A percentile compares a stretch with the other conserved stretches of the same genome.
Conservation (phyloP, 2,797 vertebrate species). For the Trichosurus vulpecula region DNA sequence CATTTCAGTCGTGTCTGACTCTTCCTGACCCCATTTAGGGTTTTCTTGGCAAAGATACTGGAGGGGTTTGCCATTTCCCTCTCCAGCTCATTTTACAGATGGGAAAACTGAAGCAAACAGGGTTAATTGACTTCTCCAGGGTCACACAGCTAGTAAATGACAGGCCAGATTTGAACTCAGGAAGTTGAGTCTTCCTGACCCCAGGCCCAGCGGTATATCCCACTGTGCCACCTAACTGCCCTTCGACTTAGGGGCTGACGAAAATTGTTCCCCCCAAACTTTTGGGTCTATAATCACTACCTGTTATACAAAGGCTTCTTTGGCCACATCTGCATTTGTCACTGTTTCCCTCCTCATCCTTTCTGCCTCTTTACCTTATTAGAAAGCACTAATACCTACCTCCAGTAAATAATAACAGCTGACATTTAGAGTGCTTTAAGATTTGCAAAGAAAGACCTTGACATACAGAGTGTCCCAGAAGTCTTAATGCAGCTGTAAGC, state of each 20-base stretch:
- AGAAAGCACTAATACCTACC: neutral
- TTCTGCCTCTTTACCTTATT: neutral
- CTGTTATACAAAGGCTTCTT: neutral
- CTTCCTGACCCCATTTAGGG: neutral
- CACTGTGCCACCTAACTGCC: neutral
- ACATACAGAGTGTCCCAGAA: neutral
- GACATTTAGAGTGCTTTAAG: neutral
- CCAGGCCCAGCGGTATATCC: neutral
- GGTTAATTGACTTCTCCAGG: neutral
- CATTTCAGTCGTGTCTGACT: neutral
- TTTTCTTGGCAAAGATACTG: neutral
- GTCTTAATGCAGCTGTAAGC: neutral
- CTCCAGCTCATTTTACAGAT: neutral
- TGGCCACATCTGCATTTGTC: neutral
- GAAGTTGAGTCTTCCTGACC: neutral
- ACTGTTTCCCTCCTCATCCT: neutral
- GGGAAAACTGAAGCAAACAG: neutral
- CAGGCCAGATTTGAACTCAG: neutral
- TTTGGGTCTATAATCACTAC: accelerated
- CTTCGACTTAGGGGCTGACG: neutral
- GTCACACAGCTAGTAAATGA: neutral
- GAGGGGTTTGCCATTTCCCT: neutral
- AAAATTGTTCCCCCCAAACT: neutral
- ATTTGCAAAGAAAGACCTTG: neutral
- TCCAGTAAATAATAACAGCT: neutral